Conservation (phyloP, 2,797 vertebrate genomes). For the Galagoides demidoff region DNA sequence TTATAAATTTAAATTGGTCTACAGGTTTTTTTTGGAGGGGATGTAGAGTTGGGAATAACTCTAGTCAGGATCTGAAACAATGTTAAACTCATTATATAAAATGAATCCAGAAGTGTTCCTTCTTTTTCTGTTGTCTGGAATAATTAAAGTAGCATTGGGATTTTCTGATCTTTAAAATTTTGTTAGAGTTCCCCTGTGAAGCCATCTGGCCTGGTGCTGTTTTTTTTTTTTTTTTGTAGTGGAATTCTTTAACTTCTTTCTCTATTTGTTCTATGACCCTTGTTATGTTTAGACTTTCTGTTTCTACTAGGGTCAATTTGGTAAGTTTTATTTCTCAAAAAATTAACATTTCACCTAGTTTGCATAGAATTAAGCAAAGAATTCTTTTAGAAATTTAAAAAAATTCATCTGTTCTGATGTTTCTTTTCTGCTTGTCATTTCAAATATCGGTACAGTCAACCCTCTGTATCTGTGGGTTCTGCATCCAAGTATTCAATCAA, state of each 20-base stretch:
- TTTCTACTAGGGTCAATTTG: slow-evolving; percentile 62
- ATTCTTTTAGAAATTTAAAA: background rate
- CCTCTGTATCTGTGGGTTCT: background rate
- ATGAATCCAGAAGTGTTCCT: background rate
- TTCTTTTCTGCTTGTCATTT: slow-evolving; percentile 16
- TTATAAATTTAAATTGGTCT: slow-evolving; percentile 10
- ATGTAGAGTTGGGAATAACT: background rate
- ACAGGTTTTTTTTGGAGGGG: background rate
- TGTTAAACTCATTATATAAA: background rate
- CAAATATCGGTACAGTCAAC: background rate
- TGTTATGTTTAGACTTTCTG: slow-evolving; percentile 51
- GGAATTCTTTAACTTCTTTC: slow-evolving; percentile 27
- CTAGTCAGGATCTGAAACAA: background rate
- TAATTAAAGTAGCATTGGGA: background rate
- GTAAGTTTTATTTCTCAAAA: slow-evolving; percentile 60
- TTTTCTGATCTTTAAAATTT: slow-evolving; percentile 38
- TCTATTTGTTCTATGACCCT: slow-evolving; percentile 18
- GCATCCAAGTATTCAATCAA: background rate
- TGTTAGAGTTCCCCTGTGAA: background rate
- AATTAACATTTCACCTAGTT: slow-evolving; percentile 45
- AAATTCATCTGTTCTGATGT: background rate
- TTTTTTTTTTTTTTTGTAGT: background rate
- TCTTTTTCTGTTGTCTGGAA: background rate
- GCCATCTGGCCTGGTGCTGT: background rate
- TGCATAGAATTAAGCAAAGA: slow-evolving; percentile 24